Evolutionary conservation across 1,140 invertebrate genomes (phyloP).

Genomic region (Ephestia elutella): DNA sequence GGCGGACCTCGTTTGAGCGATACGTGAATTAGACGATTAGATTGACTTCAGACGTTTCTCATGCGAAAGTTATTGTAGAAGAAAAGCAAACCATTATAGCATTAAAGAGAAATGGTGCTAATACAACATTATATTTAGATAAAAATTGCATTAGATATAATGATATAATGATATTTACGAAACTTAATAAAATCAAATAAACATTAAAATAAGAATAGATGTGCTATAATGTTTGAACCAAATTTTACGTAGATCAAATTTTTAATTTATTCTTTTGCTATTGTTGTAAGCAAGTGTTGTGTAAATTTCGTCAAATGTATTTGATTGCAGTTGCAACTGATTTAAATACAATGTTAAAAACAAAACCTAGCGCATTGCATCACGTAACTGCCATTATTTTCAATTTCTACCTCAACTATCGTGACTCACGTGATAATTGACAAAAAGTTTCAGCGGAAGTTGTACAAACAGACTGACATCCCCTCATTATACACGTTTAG

Average conservation of each 20-base stretch:
- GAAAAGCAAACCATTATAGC: too few species aligned
- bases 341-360: background rate
- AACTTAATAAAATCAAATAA: too few species aligned
- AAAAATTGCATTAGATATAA: too few species aligned
- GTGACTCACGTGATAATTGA: background rate
- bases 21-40: slow-evolving; percentile 23
- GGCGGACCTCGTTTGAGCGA: slow-evolving; percentile 16
- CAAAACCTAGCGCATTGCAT: background rate
- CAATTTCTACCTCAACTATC: background rate
- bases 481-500: slow-evolving; percentile 37
- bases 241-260: too few species aligned
- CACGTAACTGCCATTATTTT: background rate
- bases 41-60: slow-evolving; percentile 10
- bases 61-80: background rate
- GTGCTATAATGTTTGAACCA: too few species aligned
- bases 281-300: too few species aligned
- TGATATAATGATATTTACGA: too few species aligned
- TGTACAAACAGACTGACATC: slow-evolving; percentile 30
- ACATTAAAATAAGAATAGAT: too few species aligned
- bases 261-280: too few species aligned
- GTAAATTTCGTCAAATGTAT: too few species aligned
- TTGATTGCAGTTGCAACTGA: background rate
- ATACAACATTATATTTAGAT: too few species aligned
- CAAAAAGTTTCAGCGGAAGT: slow-evolving; percentile 24
- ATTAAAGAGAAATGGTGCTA: too few species aligned